A percentile compares a stretch with the other conserved stretches of the same genome.
Conservation (phyloP, 64 coral and sea anemone genomes). For the Stylophora pistillata region DNA sequence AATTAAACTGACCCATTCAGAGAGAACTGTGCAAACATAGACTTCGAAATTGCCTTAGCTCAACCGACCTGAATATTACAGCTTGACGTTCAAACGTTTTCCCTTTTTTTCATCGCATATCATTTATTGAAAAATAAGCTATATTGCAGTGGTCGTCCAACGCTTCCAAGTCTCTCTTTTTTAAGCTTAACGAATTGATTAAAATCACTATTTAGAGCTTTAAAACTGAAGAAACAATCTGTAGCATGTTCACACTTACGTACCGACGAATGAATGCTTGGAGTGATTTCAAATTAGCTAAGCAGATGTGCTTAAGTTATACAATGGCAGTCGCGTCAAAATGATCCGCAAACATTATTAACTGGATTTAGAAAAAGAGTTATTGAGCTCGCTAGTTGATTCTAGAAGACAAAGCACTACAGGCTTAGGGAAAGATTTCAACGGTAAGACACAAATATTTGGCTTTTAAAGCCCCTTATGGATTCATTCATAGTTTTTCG, state of each 20-base stretch:
- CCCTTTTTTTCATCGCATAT: background rate
- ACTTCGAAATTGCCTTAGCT: background rate
- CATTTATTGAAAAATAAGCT: no score
- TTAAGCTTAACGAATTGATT: no score
- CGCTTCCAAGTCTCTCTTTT: no score
- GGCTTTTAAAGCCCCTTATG: background rate
- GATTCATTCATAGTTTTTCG: background rate
- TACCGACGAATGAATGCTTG: background rate
- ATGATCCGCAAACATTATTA: background rate
- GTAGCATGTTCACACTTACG: background rate
- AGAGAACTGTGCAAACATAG: background rate
- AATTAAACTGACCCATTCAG: background rate
- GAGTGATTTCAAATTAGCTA: background rate
- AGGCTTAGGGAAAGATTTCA: background rate
- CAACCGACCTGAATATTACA: background rate
- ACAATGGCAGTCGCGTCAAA: background rate
- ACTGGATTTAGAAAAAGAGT: background rate
- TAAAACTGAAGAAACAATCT: background rate
- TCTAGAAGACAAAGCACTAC: background rate
- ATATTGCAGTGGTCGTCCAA: no score
- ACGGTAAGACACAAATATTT: background rate
- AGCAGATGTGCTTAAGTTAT: background rate
- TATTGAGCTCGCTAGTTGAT: background rate
- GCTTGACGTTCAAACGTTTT: background rate
- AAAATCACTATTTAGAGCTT: background rate